Evolutionary conservation across 2,797 vertebrate genomes (phyloP), one percentile per base, ranked within the genome.

Genomic region (Scyliorhinus canicula): DNA sequence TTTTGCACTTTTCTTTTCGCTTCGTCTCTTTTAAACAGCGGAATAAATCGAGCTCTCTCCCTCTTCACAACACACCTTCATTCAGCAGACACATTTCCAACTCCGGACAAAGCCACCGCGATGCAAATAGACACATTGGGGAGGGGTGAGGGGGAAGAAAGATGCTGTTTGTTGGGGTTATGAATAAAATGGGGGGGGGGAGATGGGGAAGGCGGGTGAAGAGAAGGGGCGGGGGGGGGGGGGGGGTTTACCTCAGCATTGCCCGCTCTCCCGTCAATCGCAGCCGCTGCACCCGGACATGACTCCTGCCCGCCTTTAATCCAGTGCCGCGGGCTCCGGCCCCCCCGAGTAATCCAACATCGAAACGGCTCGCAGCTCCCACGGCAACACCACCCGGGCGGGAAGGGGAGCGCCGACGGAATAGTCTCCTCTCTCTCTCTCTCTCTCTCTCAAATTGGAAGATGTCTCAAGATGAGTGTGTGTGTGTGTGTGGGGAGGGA

Each of bases 341-440:
- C 65, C 52, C n/a, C 63, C 44, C 40, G 47, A 71, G 31, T 93
- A 71, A 93, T 93, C 93, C 93, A 93, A 71, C 93, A 93, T 93
- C 65, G 19, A 93, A 69, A 28, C 93, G 93, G 65, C 63, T 71
- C 91, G 65, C 91, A 93, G 63, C 60, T 60, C 69, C 91, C 63
- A 47, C 65, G 60, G 60, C 91, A 86, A 40, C 84, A 86, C 82
- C 7, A n/a, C 11, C 9, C 57, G 84, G 44, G 84, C 44, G 84
- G 69, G 50, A 86, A 55, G 44, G 47, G 26, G 21, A 55, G 28
- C 44, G 47, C 6, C 44, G 40, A 31, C 8, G 9, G 31, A 74
- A 74, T n/a, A n/a, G n/a, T n/a, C n/a, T n/a, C n/a, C n/a, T n/a
- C n/a, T n/a, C n/a, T n/a, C n/a, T n/a, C n/a, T n/a, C n/a, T n/a